These are phyloP conservation scores for Oligia strigilis DNA, from an alignment of 2,888 invertebrate species.

Conservation along the genomic window DNA sequence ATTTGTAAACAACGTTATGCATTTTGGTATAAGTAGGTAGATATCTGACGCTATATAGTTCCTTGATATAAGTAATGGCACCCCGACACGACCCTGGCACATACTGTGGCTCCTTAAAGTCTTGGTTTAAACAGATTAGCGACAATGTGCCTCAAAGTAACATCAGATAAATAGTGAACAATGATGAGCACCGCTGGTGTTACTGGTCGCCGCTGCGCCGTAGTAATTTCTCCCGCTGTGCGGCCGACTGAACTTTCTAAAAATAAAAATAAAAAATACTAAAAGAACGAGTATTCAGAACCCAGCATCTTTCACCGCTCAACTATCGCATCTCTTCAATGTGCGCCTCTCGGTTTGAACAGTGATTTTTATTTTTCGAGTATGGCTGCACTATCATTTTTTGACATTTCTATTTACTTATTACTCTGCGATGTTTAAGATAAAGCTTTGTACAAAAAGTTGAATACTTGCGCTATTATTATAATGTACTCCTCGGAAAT, in stretches of 20 bases:
- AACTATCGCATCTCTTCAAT: constrained; percentile 82
- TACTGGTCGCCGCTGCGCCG: constrained; percentile 75
- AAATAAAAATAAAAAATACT: constrained; percentile 87
- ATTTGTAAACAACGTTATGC: constrained; percentile 72
- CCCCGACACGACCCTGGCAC: constrained; percentile 12
- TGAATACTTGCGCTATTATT: constrained; percentile 64
- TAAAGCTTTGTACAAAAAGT: constrained; percentile 66
- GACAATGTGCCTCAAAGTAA: constrained; percentile 64
- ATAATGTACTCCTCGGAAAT: constrained; percentile 70
- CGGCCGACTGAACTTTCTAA: constrained; percentile 89
- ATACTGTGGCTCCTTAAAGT: constrained; percentile 3
- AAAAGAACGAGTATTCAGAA: constrained; percentile 87
- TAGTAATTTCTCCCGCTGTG: constrained; percentile 88
- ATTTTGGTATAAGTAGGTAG: constrained; percentile 75
- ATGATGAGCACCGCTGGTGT: constrained; percentile 84
- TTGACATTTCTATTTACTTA: constrained; percentile 65
- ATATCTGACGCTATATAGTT: constrained; percentile 69
- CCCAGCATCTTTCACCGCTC: constrained; percentile 88
- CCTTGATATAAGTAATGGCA: constrained; percentile 58
- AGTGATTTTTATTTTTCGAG: constrained; percentile 72
- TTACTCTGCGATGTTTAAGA: constrained; percentile 65
- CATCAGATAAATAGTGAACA: constrained; percentile 82
- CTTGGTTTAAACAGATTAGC: constrained; percentile 47
- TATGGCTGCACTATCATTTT: constrained; percentile 66
- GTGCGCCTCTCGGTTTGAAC: constrained; percentile 72